Percentiles rank a stretch among this genome's conserved stretches.
phyloP scores from a whole-genome alignment of 2,113 vertebrate species.

The Corydoras maculifer region DNA sequence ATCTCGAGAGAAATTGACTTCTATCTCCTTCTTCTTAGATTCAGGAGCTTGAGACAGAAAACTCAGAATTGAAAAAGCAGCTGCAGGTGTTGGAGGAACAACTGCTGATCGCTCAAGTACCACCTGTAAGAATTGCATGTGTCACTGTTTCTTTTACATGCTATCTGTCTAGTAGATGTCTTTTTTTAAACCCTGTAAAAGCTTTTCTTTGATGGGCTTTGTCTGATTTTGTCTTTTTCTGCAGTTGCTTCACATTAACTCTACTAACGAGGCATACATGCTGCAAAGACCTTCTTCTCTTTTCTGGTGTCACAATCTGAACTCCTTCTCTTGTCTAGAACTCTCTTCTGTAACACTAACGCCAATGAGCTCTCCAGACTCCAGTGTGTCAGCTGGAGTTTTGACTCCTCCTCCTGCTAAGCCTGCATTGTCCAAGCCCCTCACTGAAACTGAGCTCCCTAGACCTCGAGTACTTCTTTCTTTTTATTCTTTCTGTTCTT shows the following conservation, averaged over 20 bases:
- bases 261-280: slow-evolving; percentile 71
- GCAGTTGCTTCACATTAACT: slow-evolving; percentile 78
- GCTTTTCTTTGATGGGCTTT: slow-evolving; percentile 25
- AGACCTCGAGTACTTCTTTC: slow-evolving; percentile 70
- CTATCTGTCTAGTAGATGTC: not conserved
- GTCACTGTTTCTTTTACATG: not conserved
- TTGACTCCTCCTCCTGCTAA: slow-evolving; percentile 81
- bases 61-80: slow-evolving; percentile 88
- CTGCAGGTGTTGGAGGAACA: slow-evolving; percentile 90
- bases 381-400: slow-evolving; percentile 73
- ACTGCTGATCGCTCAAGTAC: slow-evolving; percentile 77
- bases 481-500: slow-evolving; percentile 1
- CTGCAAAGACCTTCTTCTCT: slow-evolving; percentile 78
- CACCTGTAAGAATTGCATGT: slow-evolving; percentile 72
- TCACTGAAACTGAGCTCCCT: slow-evolving; percentile 73
- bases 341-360: slow-evolving; percentile 85
- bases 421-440: slow-evolving; percentile 67
- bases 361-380: slow-evolving; percentile 81
- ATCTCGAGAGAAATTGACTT: not conserved
- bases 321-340: slow-evolving; percentile 80
- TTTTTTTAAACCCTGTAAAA: not conserved
- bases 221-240: slow-evolving; percentile 58
- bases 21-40: slow-evolving; percentile 71
- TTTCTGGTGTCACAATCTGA: slow-evolving; percentile 80
- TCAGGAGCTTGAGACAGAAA: slow-evolving; percentile 95